Base-by-base conservation (phyloP, 2,797 vertebrate species). In the Pangasius sanitwongsei region DNA sequence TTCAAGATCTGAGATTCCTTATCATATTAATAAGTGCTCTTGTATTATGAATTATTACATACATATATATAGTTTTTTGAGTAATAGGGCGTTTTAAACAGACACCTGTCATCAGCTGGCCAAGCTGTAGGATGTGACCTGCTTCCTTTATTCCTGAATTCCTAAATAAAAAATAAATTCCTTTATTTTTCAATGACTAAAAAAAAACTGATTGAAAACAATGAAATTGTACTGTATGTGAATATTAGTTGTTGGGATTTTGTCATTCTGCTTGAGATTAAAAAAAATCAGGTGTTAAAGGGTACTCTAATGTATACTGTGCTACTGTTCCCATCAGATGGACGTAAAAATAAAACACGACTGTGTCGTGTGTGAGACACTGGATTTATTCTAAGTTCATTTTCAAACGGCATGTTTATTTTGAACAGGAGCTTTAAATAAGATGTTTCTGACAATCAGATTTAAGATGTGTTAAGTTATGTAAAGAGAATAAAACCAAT, bases 391-490 rank as follows among this genome's bases (percentile, higher is more conserved):
- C 5, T 50, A n/a, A 55, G 3, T 70, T 83, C 0, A 48, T 91
- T 88, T 87, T 90, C 50, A 70, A 34, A 20, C 20, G 44, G 20
- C 87, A 90, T 91, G 88, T 90, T 89, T n/a, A 37, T 85, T 88
- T 83, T 31, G 44, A 57, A 25, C 69, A 48, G 41, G 75, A 67
- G 75, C 41, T 88, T 90, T 90, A 53, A 88, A 87, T 67, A 67
- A n/a, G 44, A 91, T 86, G 82, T 89, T 92, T 86, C 74, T 90
- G 92, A 92, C 92, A 92, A 92, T 92, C 92, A 88, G 72, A 90
- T 70, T 63, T 90, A 90, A 75, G 18, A 61, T 89, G 82, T 89
- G 59, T 78, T 86, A 70, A 85, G 31, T 86, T 31, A 86, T 90
- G 74, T 90, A 77, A 83, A 65, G 81, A 90, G 31, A 90, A 86